These are phyloP conservation scores for Meganola albula DNA, from an alignment of 2,888 invertebrate species.

Conservation along the genomic window DNA sequence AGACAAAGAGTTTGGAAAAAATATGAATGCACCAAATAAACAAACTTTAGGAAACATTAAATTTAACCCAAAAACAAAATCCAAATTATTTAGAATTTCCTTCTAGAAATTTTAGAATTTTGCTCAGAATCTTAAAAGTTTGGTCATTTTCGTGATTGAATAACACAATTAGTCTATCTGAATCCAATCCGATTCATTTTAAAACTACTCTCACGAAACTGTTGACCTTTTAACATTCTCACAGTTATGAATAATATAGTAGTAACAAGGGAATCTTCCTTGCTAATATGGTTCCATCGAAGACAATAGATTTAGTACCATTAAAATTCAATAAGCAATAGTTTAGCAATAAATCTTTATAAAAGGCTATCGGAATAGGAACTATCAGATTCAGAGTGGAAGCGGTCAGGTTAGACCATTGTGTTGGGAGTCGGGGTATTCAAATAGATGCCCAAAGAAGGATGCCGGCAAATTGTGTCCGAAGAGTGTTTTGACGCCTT, in stretches of 20 bases:
- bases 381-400: constrained; percentile 64
- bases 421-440: constrained; percentile 52
- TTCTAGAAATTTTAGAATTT: no score
- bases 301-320: constrained; percentile 55
- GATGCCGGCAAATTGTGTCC: constrained; percentile 63
- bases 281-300: constrained; percentile 27
- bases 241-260: constrained; percentile 37
- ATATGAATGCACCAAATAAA: no score
- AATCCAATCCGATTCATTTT: constrained; percentile 37
- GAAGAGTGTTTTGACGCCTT: constrained; percentile 67
- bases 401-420: constrained; percentile 45
- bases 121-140: no score
- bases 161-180: constrained; percentile 41
- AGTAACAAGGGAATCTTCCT: constrained; percentile 29
- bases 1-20: no score
- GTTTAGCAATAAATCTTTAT: constrained; percentile 67
- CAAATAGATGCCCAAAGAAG: constrained; percentile 66
- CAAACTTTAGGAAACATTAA: no score
- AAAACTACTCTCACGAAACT: constrained; percentile 41
- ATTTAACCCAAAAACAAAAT: no score
- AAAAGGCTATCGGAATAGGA: constrained; percentile 71
- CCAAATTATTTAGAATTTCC: no score
- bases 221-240: constrained; percentile 40
- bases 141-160: constrained; percentile 34
- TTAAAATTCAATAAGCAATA: constrained; percentile 69